A percentile compares a stretch with the other conserved stretches of the same genome.
Evolutionary conservation across 2,113 vertebrate species (phyloP).

Genomic region (Lampris incognitus): DNA sequence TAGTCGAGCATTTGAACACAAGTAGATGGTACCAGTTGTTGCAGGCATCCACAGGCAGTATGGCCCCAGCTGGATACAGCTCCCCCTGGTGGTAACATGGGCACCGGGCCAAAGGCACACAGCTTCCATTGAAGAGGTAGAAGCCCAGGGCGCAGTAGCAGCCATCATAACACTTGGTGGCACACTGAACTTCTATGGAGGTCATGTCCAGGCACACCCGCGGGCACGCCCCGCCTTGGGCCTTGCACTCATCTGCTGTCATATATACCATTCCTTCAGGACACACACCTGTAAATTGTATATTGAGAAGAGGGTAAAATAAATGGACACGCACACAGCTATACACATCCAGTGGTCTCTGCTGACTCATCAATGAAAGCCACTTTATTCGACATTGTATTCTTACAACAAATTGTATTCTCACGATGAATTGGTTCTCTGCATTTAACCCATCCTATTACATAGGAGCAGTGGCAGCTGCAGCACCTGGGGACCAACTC

Average conservation of each 20-base stretch:
- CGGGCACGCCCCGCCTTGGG: slow-evolving; percentile 82
- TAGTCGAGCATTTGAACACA: background rate
- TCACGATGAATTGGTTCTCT: no score
- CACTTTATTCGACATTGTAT: no score
- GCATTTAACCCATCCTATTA: no score
- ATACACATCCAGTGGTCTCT: background rate
- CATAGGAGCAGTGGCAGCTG: no score
- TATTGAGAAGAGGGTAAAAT: background rate
- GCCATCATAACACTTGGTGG: slow-evolving; percentile 82
- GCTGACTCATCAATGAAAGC: no score
- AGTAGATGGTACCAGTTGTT: slow-evolving; percentile 86
- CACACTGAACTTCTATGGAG: slow-evolving; percentile 82
- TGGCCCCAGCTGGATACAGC: slow-evolving; percentile 66
- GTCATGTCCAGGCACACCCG: slow-evolving; percentile 86
- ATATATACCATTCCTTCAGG: slow-evolving; percentile 81
- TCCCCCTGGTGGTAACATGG: slow-evolving; percentile 84
- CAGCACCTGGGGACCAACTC: no score
- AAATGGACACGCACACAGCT: background rate
- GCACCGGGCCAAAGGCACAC: slow-evolving; percentile 79
- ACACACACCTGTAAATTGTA: slow-evolving; percentile 80
- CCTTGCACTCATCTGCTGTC: slow-evolving; percentile 80
- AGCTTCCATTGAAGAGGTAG: slow-evolving; percentile 85
- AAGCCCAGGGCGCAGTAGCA: slow-evolving; percentile 85
- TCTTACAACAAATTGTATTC: no score
- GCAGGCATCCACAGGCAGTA: slow-evolving; percentile 77